phyloP scores from a whole-genome alignment of 2,888 invertebrate genomes.

The Rugalucina vietnamica region DNA sequence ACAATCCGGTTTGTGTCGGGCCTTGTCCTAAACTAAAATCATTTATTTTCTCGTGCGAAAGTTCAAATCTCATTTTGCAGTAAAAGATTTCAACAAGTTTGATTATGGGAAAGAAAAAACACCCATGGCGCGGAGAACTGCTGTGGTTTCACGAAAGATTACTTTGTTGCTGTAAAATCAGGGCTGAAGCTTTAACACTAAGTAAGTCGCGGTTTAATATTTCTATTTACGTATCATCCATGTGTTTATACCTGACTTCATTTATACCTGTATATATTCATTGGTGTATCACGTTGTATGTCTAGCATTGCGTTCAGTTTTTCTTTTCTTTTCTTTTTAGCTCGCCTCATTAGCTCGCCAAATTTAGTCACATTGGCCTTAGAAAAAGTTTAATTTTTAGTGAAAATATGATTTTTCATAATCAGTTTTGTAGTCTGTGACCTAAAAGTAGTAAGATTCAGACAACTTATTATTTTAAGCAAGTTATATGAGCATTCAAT shows the following conservation, averaged over 20 bases:
- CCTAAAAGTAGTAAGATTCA: too few relatives aligned
- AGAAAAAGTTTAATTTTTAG: too few relatives aligned
- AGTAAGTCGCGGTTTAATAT: constrained; percentile 29
- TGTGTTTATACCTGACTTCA: neutral
- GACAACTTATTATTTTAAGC: too few relatives aligned
- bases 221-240: neutral
- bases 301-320: neutral
- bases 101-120: neutral
- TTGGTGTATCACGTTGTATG: neutral
- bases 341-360: too few relatives aligned
- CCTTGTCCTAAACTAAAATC: neutral
- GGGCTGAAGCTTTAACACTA: constrained; percentile 45
- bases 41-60: neutral
- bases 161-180: constrained; percentile 53
- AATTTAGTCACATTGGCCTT: too few relatives aligned
- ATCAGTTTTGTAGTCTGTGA: too few relatives aligned
- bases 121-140: neutral
- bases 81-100: neutral
- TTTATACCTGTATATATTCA: neutral
- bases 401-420: too few relatives aligned
- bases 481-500: too few relatives aligned
- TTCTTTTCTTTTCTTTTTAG: too few relatives aligned
- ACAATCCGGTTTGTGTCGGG: neutral
- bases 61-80: neutral
- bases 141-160: neutral